Percentiles rank a stretch among this genome's conserved stretches.
These are phyloP conservation scores for Leucopternis melanops DNA, from an alignment of 2,113 vertebrate genomes.

Conservation along the genomic window DNA sequence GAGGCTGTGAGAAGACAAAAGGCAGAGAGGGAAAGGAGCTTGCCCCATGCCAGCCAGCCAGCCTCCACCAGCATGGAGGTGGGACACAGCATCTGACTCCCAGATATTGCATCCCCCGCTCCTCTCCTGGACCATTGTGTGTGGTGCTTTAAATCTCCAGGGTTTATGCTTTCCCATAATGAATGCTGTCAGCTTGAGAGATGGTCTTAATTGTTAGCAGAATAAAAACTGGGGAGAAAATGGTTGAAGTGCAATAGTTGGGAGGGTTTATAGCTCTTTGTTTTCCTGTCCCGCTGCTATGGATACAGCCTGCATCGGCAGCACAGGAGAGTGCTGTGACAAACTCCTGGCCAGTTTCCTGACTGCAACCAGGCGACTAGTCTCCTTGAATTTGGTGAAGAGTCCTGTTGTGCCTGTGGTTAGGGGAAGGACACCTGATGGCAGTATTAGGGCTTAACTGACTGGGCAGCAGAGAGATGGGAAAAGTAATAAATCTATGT, in stretches of 20 bases:
- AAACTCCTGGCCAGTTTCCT: not conserved
- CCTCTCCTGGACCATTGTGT: not conserved
- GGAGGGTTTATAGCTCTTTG: not conserved
- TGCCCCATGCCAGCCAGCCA: not conserved
- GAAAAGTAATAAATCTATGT: not conserved
- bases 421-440: not conserved
- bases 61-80: not conserved
- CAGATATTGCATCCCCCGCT: not conserved
- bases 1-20: not conserved
- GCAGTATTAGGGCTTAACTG: not conserved
- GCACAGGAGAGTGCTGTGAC: not conserved
- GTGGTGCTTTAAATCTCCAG: not conserved
- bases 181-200: not conserved
- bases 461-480: not conserved
- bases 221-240: not conserved
- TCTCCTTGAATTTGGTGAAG: not conserved
- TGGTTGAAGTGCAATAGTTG: not conserved
- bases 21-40: not conserved
- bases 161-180: not conserved
- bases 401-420: not conserved
- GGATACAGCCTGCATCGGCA: not conserved
- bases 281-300: not conserved
- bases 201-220: not conserved
- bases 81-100: not conserved
- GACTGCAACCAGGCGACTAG: not conserved